Percentiles rank a stretch among this genome's conserved stretches.
phyloP scores from a whole-genome alignment of 1,140 invertebrate genomes.

The Drosophila ambigua region DNA sequence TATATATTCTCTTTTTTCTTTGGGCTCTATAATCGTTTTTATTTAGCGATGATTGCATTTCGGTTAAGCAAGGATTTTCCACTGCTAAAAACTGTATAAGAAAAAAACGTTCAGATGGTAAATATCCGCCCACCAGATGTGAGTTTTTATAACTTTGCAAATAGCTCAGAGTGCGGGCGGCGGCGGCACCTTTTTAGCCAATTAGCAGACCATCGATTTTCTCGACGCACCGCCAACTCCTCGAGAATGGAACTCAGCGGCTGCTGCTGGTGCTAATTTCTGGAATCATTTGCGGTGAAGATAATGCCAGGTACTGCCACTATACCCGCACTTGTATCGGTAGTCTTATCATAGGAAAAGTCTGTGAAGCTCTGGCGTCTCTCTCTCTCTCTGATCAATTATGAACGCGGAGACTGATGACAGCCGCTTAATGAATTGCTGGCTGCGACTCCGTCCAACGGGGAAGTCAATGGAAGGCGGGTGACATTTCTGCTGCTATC shows the following conservation, averaged over 20 bases:
- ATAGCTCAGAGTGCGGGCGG: no score
- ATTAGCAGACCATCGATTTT: constrained; percentile 26
- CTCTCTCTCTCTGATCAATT: constrained; percentile 13
- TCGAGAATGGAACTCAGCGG: not conserved
- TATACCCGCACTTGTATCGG: no score
- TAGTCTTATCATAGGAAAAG: not conserved
- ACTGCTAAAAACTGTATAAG: no score
- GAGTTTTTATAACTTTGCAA: no score
- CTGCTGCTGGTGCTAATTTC: constrained; percentile 13
- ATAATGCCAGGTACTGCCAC: not conserved
- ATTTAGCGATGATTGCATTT: no score
- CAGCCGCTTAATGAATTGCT: constrained; percentile 46
- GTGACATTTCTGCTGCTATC: constrained; percentile 41
- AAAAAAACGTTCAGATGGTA: no score
- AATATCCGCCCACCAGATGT: no score
- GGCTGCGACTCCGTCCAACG: no score
- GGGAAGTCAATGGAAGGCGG: constrained; percentile 23
- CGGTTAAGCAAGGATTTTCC: no score
- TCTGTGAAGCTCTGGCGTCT: not conserved
- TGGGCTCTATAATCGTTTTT: no score
- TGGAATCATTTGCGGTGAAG: constrained; percentile 5
- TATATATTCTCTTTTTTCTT: no score
- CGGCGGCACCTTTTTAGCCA: not conserved
- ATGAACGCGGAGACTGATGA: constrained; percentile 8
- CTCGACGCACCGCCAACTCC: constrained; percentile 17